Base-by-base conservation (phyloP, 2,113 vertebrate species). In the Corythaeola cristata region DNA sequence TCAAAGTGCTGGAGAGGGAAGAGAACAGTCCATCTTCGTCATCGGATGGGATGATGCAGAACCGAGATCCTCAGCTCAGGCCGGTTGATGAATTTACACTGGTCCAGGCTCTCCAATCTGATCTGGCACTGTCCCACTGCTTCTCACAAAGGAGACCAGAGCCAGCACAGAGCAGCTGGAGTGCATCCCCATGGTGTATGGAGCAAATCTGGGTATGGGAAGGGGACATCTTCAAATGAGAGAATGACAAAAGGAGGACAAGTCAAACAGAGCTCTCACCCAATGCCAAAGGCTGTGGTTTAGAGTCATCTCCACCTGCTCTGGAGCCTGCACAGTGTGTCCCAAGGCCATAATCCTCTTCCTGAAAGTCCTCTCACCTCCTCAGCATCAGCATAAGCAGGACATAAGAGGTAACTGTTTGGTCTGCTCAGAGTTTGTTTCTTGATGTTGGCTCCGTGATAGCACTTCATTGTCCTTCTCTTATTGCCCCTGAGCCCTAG, bases 161-260 rank as follows among this genome's bases (percentile, higher is more conserved):
- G 56, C 8, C 68, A 78, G 52, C 32, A 30, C 32, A 41, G 27
- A 64, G 52, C 52, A n/a, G 26, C 20, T 23, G 26, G 69, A 64
- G 17, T 4, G 3, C n/a, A 32, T 22, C 18, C 27, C 23, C 30
- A 6, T 0, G 1, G 35, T 2, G 13, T 8, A 12, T 9, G 16
- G 30, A 72, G n/a, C 81, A 79, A 44, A 37, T 24, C 30, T 26
- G 6, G 4, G 20, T 23, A 17, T 11, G 28, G 18, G 19, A 60
- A 64, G 23, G 20, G 27, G 24, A 59, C 37, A 24, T 9, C 26
- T 37, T 30, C 32, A 71, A 58, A n/a, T 9, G 45, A 69, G 62
- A 60, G n/a, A 52, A 28, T 1, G 12, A 21, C 62, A 68, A 64
- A 72, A 94, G 63, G 27, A 64, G 28, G 35, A 67, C 41, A 27